These are phyloP conservation scores for Wiebesia pumilae DNA, from an alignment of 1,140 invertebrate genomes.

Conservation along the genomic window DNA sequence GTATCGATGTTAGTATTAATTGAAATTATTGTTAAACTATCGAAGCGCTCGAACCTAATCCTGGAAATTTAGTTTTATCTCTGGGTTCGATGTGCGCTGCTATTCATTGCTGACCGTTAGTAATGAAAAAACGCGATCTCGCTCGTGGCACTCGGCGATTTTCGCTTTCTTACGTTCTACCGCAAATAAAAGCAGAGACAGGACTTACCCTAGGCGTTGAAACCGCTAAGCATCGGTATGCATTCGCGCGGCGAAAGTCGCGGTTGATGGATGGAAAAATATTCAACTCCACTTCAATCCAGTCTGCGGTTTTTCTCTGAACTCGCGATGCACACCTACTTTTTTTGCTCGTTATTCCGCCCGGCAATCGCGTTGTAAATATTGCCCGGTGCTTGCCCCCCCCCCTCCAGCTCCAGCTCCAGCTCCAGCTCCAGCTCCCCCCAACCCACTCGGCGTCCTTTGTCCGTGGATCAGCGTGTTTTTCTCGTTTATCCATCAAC, in stretches of 20 bases:
- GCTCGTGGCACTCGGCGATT: not conserved
- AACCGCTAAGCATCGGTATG: not conserved
- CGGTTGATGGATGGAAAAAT: constrained; percentile 3
- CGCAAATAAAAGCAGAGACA: not conserved
- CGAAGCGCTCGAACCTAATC: too few species aligned
- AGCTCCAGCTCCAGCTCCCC: too few species aligned
- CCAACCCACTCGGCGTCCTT: not conserved
- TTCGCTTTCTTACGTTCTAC: not conserved
- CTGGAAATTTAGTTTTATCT: too few species aligned
- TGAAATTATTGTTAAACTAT: too few species aligned
- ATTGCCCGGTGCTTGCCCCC: not conserved
- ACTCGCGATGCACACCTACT: not conserved
- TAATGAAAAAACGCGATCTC: not conserved
- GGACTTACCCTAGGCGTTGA: not conserved
- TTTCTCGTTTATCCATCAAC: not conserved
- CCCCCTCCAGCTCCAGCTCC: too few species aligned
- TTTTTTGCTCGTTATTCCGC: not conserved
- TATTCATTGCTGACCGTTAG: not conserved
- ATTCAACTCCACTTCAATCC: not conserved
- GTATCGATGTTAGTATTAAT: too few species aligned
- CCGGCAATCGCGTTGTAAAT: not conserved
- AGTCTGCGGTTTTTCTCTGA: constrained; percentile 12
- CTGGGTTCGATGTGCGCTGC: not conserved
- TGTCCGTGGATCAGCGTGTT: not conserved
- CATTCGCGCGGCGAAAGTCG: not conserved